Percentiles rank a stretch among this genome's conserved stretches.
These are phyloP conservation scores for Neolamprologus modestus DNA, from an alignment of 2,113 vertebrate genomes.

Conservation along the genomic window DNA sequence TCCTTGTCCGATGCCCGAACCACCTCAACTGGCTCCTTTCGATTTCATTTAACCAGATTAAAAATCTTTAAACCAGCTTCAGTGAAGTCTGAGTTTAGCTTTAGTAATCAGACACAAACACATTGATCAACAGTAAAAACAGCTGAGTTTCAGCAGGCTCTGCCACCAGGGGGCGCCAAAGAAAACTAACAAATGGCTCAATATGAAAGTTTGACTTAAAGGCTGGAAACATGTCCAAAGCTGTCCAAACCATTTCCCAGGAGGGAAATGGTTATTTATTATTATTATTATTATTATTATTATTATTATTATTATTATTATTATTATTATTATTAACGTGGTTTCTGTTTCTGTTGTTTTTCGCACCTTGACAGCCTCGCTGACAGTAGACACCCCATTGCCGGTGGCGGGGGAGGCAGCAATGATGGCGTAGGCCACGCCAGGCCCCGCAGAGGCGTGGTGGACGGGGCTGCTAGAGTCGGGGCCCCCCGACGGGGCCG, in stretches of 20 bases:
- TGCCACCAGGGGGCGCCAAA: not conserved
- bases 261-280: not conserved
- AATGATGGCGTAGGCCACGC: conserved; percentile 94
- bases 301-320: too few species aligned
- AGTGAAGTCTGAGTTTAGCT: not conserved
- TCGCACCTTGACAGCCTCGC: conserved; percentile 80
- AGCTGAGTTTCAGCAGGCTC: not conserved
- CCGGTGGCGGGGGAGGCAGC: conserved; percentile 79
- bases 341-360: not conserved
- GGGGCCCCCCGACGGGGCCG: not conserved
- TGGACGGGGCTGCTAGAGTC: conserved; percentile 3
- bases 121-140: not conserved
- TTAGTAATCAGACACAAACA: not conserved
- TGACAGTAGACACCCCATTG: conserved; percentile 73
- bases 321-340: not conserved
- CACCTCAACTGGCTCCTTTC: not conserved
- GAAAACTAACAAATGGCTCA: not conserved
- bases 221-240: not conserved
- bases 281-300: too few species aligned
- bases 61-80: not conserved
- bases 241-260: not conserved
- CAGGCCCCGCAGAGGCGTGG: conserved; percentile 55
- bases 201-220: not conserved
- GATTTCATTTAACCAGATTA: not conserved
- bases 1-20: not conserved